Base-by-base conservation (phyloP, 2,797 vertebrate genomes). In the Bradypus variegatus region DNA sequence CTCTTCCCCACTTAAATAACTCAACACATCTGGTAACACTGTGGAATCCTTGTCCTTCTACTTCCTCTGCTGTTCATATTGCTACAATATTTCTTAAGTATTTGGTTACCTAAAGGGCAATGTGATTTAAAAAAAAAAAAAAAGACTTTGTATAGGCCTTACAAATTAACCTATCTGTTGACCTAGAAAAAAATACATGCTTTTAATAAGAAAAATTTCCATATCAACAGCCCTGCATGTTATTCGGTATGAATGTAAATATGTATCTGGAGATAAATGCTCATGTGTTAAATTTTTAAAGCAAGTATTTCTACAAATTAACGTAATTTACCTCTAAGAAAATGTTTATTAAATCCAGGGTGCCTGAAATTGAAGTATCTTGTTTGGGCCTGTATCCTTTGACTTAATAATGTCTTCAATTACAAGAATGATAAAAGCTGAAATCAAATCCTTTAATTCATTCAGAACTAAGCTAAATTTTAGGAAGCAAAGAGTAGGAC, bases 1-100 rank as follows among this genome's bases (percentile, higher is more conserved):
- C 96, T 97, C 95, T 98, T 98, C 96, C 97, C 97, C 97, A 96
- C 97, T 98, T 98, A 98, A 98, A 98, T 98, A 98, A 98, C 98
- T 98, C 98, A 98, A 98, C 98, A 99, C 98, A 99, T 99, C 98
- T 99, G 98, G 98, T 98, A 98, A 98, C 97, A 99, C 98, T 99
- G 98, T 98, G 98, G 98, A 97, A 98, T 98, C 98, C 98, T 98
- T 99, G 98, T 99, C 98, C 98, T 98, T 98, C 98, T 97, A 97
- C 98, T 98, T 98, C 98, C 97, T 98, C 97, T 96, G 94, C 93
- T 97, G 97, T 97, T 99, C 98, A 25, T 97, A 97, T 98, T 98
- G 98, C 98, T 98, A 98, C 97, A 98, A 98, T 99, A 98, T 99
- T 99, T 98, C 98, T 97, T 97, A 77, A 95, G 98, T 98, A 98